Conservation (phyloP, 2,888 invertebrate genomes). For the Drosophila dives region DNA sequence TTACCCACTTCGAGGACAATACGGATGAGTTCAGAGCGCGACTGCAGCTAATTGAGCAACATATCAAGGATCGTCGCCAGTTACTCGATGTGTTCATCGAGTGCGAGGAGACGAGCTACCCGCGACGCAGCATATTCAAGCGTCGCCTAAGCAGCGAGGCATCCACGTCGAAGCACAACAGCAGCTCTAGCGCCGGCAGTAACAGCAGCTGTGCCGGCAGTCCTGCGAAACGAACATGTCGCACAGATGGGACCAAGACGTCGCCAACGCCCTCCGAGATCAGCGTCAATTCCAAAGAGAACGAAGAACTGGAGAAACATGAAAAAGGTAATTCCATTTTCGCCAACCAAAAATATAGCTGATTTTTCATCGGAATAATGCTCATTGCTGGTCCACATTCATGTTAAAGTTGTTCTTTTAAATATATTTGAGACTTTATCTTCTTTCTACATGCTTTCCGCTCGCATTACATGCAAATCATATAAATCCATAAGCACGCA, state of each 20-base stretch:
- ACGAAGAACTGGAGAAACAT: slow-evolving; percentile 73
- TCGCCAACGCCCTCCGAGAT: slow-evolving; percentile 83
- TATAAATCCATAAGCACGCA: slow-evolving; percentile 21
- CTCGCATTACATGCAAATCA: slow-evolving; percentile 18
- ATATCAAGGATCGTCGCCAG: slow-evolving; percentile 65
- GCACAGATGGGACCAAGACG: slow-evolving; percentile 63
- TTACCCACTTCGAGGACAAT: slow-evolving; percentile 72
- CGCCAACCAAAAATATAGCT: background rate
- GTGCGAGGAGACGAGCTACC: slow-evolving; percentile 20
- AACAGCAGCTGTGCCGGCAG: slow-evolving; percentile 48
- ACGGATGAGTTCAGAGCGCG: slow-evolving; percentile 56
- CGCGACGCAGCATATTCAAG: slow-evolving; percentile 44
- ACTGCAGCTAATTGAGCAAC: slow-evolving; percentile 62
- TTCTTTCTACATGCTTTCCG: slow-evolving; percentile 46
- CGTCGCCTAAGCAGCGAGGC: slow-evolving; percentile 43
- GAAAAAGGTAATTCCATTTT: slow-evolving; percentile 52
- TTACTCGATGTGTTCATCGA: slow-evolving; percentile 52
- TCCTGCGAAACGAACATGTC: slow-evolving; percentile 51
- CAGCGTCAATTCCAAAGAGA: slow-evolving; percentile 84
- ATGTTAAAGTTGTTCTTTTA: background rate
- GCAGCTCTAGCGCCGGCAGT: slow-evolving; percentile 33
- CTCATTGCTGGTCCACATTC: background rate
- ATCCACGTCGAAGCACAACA: slow-evolving; percentile 34
- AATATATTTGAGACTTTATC: slow-evolving; percentile 17
- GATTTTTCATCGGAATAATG: background rate